Evolutionary conservation across 2,113 vertebrate genomes (phyloP), one percentile per base, ranked within the genome.

Genomic region (Parus major): DNA sequence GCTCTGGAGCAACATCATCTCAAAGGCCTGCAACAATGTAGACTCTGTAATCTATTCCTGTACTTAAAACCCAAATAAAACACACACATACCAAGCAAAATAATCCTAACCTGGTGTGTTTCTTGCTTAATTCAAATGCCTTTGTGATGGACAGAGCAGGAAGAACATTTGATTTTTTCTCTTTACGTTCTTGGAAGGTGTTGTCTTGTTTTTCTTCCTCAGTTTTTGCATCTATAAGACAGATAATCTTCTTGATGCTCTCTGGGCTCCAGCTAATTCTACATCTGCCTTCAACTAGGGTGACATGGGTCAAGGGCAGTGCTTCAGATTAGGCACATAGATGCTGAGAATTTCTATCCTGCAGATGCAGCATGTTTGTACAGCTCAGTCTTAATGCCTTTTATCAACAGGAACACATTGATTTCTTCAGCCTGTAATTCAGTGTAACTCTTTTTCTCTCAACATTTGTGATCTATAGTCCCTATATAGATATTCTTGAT

Each of bases 91-190:
- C 7, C 15, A 39, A 63, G 10, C 20, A 81, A 77, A 35, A 23
- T 35, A 46, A 53, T 50, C 13, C 49, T 83, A 22, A 50, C 42
- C 7, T 47, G 15, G 7, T 64, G 47, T 92, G 25, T 46, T 85
- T 88, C 55, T 86, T 90, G 49, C 61, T 92, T 82, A 53, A n/a
- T 80, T 90, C 63, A 65, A 69, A 39, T 68, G 46, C 31, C 57
- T 73, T 52, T 80, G 49, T 91, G 82, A 72, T 77, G 56, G 39
- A 61, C 17, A 56, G 28, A 76, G 57, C 57, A 57, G 82, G 59
- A 96, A 75, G 69, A 96, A 90, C 49, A 53, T 57, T 65, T 69
- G 69, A 50, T 86, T 82, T 89, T 55, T 91, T 89, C 52, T 89
- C 55, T 90, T 41, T 91, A 50, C 6, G 0, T 93, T 92, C 82